Evolutionary conservation across 2,113 vertebrate species (phyloP).

Genomic region (Ciconia maguari): DNA sequence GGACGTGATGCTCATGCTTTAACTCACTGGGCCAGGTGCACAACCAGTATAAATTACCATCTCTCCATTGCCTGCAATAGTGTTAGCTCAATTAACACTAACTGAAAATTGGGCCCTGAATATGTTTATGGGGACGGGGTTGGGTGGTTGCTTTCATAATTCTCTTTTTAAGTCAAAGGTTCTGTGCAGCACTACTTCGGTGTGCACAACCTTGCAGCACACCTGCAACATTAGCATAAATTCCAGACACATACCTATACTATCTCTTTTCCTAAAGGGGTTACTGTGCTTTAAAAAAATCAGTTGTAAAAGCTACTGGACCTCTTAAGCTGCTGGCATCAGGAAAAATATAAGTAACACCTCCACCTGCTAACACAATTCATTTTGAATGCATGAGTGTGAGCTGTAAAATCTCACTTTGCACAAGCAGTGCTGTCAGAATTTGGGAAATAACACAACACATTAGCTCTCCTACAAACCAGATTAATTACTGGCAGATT

Average conservation of each 20-base stretch:
- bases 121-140: fast-evolving
- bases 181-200: not conserved
- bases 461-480: not conserved
- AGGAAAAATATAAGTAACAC: not conserved
- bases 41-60: not conserved
- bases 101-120: not conserved
- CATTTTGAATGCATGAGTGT: fast-evolving
- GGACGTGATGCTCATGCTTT: not conserved
- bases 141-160: not conserved
- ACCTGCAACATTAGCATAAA: not conserved
- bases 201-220: not conserved
- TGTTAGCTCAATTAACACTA: not conserved
- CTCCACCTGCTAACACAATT: not conserved
- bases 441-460: not conserved
- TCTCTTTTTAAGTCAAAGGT: not conserved
- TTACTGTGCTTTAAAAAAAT: not conserved
- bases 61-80: not conserved
- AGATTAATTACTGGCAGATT: not conserved
- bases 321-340: not conserved
- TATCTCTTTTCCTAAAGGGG: not conserved
- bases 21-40: not conserved
- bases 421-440: not conserved
- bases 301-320: not conserved
- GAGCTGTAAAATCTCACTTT: not conserved
- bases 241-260: not conserved